phyloP scores from a whole-genome alignment of 2,797 vertebrate species.

The Artibeus jamaicensis region DNA sequence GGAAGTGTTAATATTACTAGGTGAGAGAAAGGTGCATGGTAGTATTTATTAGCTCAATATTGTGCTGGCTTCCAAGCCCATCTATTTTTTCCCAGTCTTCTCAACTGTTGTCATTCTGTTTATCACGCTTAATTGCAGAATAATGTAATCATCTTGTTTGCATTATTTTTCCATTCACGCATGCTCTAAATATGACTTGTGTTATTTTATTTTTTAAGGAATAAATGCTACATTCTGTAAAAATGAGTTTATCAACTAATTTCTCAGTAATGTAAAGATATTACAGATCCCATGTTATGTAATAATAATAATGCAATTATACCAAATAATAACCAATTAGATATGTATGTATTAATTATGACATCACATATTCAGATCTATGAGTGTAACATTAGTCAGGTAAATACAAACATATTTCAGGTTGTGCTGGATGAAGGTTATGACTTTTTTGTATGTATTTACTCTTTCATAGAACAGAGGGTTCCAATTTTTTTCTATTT shows the following conservation, averaged over 20 bases:
- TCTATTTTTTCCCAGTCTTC: background rate
- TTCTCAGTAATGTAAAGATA: background rate
- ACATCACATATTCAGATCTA: background rate
- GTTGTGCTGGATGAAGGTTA: background rate
- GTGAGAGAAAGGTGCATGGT: background rate
- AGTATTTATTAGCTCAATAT: background rate
- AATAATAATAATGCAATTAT: background rate
- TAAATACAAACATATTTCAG: background rate
- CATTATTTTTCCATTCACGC: background rate
- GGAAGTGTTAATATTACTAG: background rate
- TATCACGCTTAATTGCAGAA: background rate
- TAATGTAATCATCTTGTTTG: background rate
- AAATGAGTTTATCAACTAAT: background rate
- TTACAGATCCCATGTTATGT: background rate
- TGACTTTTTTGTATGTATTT: background rate
- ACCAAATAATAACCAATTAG: background rate
- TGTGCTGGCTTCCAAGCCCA: background rate
- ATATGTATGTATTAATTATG: background rate
- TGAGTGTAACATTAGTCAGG: background rate
- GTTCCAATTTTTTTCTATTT: background rate
- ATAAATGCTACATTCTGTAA: background rate
- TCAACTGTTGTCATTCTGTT: background rate
- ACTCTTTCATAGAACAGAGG: background rate
- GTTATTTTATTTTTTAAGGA: background rate
- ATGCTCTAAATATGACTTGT: background rate